Conservation (phyloP, 2,113 vertebrate species). For the Albula glossodonta region DNA sequence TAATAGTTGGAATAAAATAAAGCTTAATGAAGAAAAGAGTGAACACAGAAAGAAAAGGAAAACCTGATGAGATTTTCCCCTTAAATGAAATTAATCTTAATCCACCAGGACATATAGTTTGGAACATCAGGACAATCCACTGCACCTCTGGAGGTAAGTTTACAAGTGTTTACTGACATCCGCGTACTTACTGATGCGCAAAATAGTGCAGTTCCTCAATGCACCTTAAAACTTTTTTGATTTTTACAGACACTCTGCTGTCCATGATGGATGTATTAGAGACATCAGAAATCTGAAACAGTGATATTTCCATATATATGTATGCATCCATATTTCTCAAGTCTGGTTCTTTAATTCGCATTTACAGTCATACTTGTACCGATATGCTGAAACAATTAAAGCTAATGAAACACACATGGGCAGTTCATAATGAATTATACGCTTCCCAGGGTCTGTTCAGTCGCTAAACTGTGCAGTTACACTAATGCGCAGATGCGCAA, state of each 20-base stretch:
- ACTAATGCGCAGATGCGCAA: background rate
- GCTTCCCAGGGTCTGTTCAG: background rate
- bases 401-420: background rate
- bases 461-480: background rate
- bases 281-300: no score
- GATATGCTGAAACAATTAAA: background rate
- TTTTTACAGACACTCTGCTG: no score
- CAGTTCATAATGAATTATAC: background rate
- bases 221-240: no score
- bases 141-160: background rate
- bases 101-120: background rate
- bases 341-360: background rate
- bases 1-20: background rate
- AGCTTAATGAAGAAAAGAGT: background rate
- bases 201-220: no score
- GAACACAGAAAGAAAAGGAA: background rate
- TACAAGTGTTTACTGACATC: background rate
- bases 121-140: background rate
- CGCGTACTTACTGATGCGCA: background rate
- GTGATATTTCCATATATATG: no score
- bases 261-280: no score
- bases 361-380: background rate
- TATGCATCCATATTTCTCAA: background rate
- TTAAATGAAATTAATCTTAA: background rate
- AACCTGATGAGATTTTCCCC: background rate